Conservation (phyloP, 2,888 invertebrate species). For the Phlogophora meticulosa region DNA sequence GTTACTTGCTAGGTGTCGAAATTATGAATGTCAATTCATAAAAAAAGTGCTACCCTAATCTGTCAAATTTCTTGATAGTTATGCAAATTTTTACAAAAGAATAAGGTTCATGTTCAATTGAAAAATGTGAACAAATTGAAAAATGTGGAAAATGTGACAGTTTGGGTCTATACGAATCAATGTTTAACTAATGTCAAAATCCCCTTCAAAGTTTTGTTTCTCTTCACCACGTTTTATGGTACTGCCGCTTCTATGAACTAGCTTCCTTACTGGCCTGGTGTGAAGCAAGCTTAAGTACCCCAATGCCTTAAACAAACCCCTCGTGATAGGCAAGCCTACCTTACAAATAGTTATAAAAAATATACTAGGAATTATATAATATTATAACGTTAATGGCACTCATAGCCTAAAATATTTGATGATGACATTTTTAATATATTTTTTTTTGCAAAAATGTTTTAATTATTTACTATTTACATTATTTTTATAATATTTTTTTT, state of each 20-base stretch:
- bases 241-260: neutral
- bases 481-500: conserved; percentile 20
- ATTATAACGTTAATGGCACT: conserved; percentile 89
- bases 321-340: conserved; percentile 39
- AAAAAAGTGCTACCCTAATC: too few species aligned
- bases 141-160: too few species aligned
- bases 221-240: too few species aligned
- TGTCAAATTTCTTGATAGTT: too few species aligned
- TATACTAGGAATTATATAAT: conserved; percentile 78
- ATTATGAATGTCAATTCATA: too few species aligned
- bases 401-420: conserved; percentile 86
- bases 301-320: conserved; percentile 10
- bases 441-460: conserved; percentile 33
- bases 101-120: too few species aligned
- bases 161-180: too few species aligned
- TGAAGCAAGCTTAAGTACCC: neutral
- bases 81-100: too few species aligned
- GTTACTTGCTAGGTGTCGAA: too few species aligned
- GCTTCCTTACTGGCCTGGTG: conserved; percentile 20
- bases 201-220: too few species aligned
- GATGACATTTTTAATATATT: conserved; percentile 40
- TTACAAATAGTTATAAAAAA: conserved; percentile 63
- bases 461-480: conserved; percentile 58
- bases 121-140: too few species aligned
- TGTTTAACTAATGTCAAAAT: too few species aligned